Evolutionary conservation across 2,888 invertebrate species (phyloP).

Genomic region (Eupithecia pulchellata): DNA sequence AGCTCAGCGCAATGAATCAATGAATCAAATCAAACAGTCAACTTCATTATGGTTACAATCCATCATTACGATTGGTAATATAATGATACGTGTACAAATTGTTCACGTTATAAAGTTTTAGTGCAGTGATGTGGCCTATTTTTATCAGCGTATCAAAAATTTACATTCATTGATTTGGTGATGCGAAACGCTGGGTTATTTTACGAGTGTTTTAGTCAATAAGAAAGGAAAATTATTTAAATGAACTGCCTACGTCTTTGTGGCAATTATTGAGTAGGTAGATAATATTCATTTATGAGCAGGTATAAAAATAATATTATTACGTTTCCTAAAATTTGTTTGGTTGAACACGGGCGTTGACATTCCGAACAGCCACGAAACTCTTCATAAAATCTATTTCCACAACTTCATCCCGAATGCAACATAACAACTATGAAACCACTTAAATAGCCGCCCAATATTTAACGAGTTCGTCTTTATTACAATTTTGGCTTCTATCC

Average conservation of each 20-base stretch:
- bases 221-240: neutral
- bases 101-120: conserved; percentile 27
- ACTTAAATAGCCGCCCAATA: conserved; percentile 68
- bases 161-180: neutral
- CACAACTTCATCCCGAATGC: conserved; percentile 44
- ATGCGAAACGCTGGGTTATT: neutral
- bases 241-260: neutral
- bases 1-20: conserved; percentile 37
- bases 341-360: conserved; percentile 16
- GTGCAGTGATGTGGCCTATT: conserved; percentile 17
- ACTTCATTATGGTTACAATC: conserved; percentile 34
- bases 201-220: no score
- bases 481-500: conserved; percentile 79
- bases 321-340: neutral
- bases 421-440: conserved; percentile 46
- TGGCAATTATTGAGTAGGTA: neutral
- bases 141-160: conserved; percentile 13
- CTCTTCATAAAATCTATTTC: conserved; percentile 43
- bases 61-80: conserved; percentile 37
- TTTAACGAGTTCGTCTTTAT: conserved; percentile 79
- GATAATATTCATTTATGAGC: neutral
- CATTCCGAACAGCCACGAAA: conserved; percentile 19
- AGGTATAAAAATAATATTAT: neutral
- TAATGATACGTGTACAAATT: conserved; percentile 40
- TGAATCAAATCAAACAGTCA: conserved; percentile 40